These are phyloP conservation scores for Tigriopus japonicus DNA, from an alignment of 1,140 invertebrate genomes.

Conservation along the genomic window DNA sequence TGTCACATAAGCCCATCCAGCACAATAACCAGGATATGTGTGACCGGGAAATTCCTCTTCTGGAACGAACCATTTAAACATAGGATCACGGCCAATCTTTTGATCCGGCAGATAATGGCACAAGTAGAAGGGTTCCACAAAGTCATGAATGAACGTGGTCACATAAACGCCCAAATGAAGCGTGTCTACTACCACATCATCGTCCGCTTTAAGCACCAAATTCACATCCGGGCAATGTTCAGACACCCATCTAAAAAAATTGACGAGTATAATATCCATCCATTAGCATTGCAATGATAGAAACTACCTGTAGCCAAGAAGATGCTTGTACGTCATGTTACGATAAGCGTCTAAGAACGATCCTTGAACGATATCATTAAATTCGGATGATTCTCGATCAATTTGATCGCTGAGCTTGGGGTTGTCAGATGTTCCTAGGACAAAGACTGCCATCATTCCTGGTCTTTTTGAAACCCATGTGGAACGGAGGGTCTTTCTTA, in stretches of 20 bases:
- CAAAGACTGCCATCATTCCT: neutral
- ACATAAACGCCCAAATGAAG: slow-evolving; percentile 24
- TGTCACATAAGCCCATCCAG: slow-evolving; percentile 23
- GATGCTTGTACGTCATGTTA: slow-evolving; percentile 29
- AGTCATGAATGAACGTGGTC: slow-evolving; percentile 16
- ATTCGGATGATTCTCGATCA: slow-evolving; percentile 16
- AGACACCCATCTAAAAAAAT: slow-evolving; percentile 23
- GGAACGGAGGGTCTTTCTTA: too few species aligned
- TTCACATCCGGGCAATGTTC: slow-evolving; percentile 24
- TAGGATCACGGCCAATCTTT: slow-evolving; percentile 19
- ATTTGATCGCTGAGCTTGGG: neutral
- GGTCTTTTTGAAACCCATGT: neutral
- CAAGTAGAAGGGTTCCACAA: slow-evolving; percentile 18
- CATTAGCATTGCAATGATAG: too few species aligned
- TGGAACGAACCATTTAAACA: slow-evolving; percentile 25
- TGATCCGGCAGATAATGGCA: slow-evolving; percentile 23
- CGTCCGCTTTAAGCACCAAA: slow-evolving; percentile 31
- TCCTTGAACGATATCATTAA: slow-evolving; percentile 24
- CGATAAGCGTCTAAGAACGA: slow-evolving; percentile 27
- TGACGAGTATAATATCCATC: too few species aligned
- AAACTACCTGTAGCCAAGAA: slow-evolving; percentile 23
- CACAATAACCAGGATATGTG: slow-evolving; percentile 25
- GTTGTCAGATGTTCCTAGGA: neutral
- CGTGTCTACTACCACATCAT: slow-evolving; percentile 31
- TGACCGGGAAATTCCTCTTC: slow-evolving; percentile 21